A percentile compares a stretch with the other conserved stretches of the same genome.
Evolutionary conservation across 2,797 vertebrate genomes (phyloP).

Genomic region (Pterois miles): DNA sequence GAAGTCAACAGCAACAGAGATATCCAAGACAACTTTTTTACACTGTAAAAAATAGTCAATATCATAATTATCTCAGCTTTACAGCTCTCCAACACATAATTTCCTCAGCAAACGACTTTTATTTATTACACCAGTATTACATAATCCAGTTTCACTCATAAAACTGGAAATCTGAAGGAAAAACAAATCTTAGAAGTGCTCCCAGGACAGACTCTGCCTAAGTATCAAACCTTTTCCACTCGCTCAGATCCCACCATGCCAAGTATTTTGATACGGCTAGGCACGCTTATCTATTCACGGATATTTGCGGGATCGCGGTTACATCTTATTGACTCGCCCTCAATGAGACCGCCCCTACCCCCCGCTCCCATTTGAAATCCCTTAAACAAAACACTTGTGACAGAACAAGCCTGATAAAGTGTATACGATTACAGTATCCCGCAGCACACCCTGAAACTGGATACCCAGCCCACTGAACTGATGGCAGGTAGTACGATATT

Average conservation of each 20-base stretch:
- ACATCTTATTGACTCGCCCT: conserved; percentile 65
- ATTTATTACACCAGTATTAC: conserved; percentile 15
- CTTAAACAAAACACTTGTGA: conserved; percentile 79
- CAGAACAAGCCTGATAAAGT: conserved; percentile 73
- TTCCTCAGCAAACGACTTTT: conserved; percentile 6
- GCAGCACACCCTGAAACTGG: conserved; percentile 70
- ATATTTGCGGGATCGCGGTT: conserved; percentile 66
- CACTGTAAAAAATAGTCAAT: not conserved
- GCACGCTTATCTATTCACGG: conserved; percentile 50
- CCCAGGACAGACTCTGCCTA: conserved; percentile 1
- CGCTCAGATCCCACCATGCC: conserved; percentile 15
- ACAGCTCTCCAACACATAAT: not conserved
- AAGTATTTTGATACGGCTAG: conserved; percentile 50
- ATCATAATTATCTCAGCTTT: not conserved
- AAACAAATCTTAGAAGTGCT: conserved; percentile 28
- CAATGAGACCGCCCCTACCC: conserved; percentile 57
- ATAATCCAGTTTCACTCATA: conserved; percentile 33
- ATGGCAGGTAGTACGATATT: conserved; percentile 66
- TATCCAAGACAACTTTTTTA: not conserved
- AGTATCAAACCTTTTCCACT: conserved; percentile 57
- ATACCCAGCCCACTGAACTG: conserved; percentile 65
- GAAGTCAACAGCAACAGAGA: not conserved
- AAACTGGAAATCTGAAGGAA: conserved; percentile 29
- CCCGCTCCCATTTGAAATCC: conserved; percentile 60
- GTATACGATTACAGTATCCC: conserved; percentile 77